Conservation (phyloP, 1,140 invertebrate species). For the Asobara japonica region DNA sequence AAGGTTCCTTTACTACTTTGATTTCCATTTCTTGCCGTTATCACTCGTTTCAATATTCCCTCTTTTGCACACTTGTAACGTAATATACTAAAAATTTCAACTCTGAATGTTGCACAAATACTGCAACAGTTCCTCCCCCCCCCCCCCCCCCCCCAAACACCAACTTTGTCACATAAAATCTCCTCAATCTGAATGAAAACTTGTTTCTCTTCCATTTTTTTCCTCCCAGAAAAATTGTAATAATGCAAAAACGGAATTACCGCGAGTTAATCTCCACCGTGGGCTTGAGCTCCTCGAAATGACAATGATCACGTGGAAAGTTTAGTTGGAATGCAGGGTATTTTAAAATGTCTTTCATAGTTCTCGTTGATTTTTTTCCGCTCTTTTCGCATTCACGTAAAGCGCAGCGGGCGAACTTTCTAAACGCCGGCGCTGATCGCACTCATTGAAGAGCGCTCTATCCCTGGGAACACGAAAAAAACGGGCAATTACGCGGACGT, state of each 20-base stretch:
- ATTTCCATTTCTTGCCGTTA: too few species aligned
- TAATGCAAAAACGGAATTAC: slow-evolving; percentile 14
- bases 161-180: background rate
- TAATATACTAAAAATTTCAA: too few species aligned
- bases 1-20: too few species aligned
- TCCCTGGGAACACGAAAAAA: background rate
- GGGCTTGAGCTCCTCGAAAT: background rate
- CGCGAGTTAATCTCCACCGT: background rate
- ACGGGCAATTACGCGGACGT: background rate
- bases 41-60: too few species aligned
- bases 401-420: slow-evolving; percentile 11
- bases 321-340: slow-evolving; percentile 16
- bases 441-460: background rate
- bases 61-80: too few species aligned
- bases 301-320: slow-evolving; percentile 28
- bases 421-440: slow-evolving; percentile 14
- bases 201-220: background rate
- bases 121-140: too few species aligned
- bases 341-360: background rate
- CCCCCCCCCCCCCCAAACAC: too few species aligned
- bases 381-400: background rate
- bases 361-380: background rate
- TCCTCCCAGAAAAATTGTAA: background rate
- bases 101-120: too few species aligned
- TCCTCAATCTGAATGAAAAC: background rate